A percentile compares a stretch with the other conserved stretches of the same genome.
Conservation (phyloP, 1,140 invertebrate genomes). For the Drosophila seguyi region DNA sequence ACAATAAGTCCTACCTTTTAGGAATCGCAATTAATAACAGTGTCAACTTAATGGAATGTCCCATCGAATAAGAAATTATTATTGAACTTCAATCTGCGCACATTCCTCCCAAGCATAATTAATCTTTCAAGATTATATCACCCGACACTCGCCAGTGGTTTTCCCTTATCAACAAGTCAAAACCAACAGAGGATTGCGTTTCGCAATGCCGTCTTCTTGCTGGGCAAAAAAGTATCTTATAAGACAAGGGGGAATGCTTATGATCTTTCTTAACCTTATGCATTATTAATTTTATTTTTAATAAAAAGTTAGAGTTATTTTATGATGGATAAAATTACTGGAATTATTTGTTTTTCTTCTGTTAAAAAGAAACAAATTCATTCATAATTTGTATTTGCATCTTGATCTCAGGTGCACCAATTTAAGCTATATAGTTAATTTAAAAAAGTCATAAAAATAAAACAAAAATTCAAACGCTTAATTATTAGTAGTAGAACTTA, state of each 20-base stretch:
- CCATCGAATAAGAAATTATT: conserved; percentile 16
- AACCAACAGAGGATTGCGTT: conserved; percentile 2
- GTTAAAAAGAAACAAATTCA: neutral
- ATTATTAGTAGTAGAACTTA: too few species aligned
- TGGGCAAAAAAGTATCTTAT: neutral
- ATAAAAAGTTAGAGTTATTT: neutral
- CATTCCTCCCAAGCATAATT: conserved; percentile 24
- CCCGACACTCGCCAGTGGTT: conserved; percentile 1
- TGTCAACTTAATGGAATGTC: conserved; percentile 5
- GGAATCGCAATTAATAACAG: conserved; percentile 18
- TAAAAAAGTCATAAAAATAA: neutral
- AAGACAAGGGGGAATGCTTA: neutral
- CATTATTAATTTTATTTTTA: neutral
- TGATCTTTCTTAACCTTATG: neutral
- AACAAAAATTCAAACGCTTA: neutral
- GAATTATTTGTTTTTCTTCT: rapidly evolving
- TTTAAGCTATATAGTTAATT: neutral
- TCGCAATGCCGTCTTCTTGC: neutral
- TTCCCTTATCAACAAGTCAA: conserved; percentile 25
- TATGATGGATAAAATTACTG: neutral
- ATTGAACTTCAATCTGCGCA: conserved; percentile 20
- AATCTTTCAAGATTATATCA: conserved; percentile 41
- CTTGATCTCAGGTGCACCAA: neutral
- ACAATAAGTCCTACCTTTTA: neutral
- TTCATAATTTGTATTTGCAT: neutral